These are phyloP conservation scores for Ciconia maguari DNA, from an alignment of 2,113 vertebrate species.

Conservation along the genomic window DNA sequence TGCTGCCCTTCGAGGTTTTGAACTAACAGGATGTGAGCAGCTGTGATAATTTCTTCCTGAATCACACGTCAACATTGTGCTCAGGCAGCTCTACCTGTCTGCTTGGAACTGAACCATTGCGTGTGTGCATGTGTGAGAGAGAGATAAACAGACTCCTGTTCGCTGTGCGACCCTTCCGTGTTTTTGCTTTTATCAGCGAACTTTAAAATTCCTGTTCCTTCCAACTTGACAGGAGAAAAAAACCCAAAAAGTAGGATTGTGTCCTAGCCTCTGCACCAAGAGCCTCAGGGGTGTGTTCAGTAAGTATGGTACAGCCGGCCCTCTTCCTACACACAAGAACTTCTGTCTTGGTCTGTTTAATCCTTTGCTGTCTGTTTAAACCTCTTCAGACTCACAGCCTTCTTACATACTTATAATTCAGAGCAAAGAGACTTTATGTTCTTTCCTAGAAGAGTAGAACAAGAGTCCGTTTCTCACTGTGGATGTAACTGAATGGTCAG, in stretches of 20 bases:
- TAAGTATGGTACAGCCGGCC: neutral
- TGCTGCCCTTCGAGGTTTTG: neutral
- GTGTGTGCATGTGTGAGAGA: neutral
- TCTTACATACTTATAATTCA: neutral
- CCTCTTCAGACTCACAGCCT: neutral
- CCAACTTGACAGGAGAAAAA: neutral
- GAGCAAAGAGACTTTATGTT: neutral
- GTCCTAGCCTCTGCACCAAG: neutral
- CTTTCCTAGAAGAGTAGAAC: neutral
- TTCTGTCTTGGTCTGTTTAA: neutral
- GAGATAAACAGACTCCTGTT: neutral
- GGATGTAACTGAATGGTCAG: neutral
- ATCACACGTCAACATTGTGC: accelerated
- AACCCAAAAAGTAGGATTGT: neutral
- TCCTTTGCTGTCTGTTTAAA: neutral
- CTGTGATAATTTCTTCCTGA: neutral
- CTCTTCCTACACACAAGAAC: neutral
- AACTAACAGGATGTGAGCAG: neutral
- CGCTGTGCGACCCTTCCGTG: neutral
- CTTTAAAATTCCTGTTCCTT: neutral
- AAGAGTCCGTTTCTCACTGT: neutral
- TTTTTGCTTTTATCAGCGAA: neutral
- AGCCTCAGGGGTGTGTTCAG: neutral
- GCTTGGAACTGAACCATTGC: neutral
- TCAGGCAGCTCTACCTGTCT: neutral